Conservation (phyloP, 2,888 invertebrate genomes). For the Agrotis clavis region DNA sequence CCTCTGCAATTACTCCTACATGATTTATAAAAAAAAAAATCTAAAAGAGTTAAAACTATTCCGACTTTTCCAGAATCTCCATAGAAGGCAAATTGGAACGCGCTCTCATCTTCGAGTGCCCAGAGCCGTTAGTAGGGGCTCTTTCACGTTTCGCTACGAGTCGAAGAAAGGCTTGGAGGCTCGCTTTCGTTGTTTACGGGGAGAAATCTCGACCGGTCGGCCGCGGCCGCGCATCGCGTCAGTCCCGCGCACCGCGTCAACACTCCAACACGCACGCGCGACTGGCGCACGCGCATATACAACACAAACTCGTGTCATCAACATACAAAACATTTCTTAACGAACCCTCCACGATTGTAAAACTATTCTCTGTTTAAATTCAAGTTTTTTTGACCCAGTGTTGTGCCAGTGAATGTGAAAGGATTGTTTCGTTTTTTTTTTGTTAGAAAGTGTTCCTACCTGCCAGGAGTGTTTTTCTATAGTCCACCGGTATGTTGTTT, state of each 20-base stretch:
- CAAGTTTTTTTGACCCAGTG: constrained; percentile 52
- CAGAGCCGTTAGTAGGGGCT: constrained; percentile 75
- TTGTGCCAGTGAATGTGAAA: constrained; percentile 67
- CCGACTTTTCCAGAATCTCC: not conserved
- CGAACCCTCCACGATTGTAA: constrained; percentile 20
- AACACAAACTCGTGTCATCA: constrained; percentile 65
- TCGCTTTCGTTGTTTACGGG: constrained; percentile 90
- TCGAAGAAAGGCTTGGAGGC: constrained; percentile 87
- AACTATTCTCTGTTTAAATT: constrained; percentile 6
- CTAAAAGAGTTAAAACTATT: too few species aligned
- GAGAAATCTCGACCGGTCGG: constrained; percentile 89
- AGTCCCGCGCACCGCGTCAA: constrained; percentile 79
- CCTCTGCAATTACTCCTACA: too few species aligned
- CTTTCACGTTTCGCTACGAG: constrained; percentile 82
- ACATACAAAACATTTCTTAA: constrained; percentile 30
- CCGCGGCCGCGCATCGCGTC: constrained; percentile 67
- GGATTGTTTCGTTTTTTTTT: constrained; percentile 64
- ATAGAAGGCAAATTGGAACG: constrained; percentile 14
- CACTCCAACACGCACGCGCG: constrained; percentile 66
- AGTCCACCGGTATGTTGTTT: constrained; percentile 81
- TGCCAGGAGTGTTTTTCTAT: constrained; percentile 79
- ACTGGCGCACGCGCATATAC: constrained; percentile 41
- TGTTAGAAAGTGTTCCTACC: constrained; percentile 80
- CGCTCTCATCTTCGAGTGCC: constrained; percentile 22
- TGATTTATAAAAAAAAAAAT: too few species aligned